A percentile compares a stretch with the other conserved stretches of the same genome.
Evolutionary conservation across 2,797 vertebrate genomes (phyloP).

Genomic region (Manis pentadactyla): DNA sequence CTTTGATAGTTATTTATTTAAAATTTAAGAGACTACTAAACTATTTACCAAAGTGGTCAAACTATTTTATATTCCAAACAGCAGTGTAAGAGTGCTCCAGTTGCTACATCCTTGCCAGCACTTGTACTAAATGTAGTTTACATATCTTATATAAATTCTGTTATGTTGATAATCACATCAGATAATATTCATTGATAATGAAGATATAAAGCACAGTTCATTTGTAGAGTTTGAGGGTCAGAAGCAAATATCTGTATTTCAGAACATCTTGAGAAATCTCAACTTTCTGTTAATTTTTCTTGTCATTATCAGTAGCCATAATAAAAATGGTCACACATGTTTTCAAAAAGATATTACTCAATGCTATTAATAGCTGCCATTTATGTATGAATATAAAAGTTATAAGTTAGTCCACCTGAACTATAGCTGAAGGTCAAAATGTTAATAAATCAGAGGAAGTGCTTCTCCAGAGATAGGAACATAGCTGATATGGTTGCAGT

Average conservation of each 20-base stretch:
- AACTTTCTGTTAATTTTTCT: not conserved
- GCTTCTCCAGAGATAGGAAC: not conserved
- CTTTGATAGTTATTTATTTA: not conserved
- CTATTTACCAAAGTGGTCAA: not conserved
- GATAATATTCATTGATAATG: not conserved
- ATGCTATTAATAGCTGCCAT: not conserved
- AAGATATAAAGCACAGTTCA: not conserved
- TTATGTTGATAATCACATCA: not conserved
- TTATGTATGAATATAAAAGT: not conserved
- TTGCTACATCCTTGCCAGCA: not conserved
- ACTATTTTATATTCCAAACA: not conserved
- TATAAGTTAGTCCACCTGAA: not conserved
- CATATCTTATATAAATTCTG: not conserved
- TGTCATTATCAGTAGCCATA: not conserved
- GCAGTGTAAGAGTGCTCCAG: not conserved
- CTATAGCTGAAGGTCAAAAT: not conserved
- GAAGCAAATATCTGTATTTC: not conserved
- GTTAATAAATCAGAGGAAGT: conserved; percentile 4
- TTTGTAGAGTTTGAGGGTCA: not conserved
- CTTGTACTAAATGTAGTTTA: not conserved
- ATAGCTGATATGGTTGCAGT: not conserved
- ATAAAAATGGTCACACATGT: not conserved
- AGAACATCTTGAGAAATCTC: conserved; percentile 2
- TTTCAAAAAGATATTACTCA: conserved; percentile 10
- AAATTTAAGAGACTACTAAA: conserved; percentile 21